These are phyloP conservation scores for Tetragnatha montana DNA, from an alignment of 2,888 invertebrate genomes.

Conservation along the genomic window DNA sequence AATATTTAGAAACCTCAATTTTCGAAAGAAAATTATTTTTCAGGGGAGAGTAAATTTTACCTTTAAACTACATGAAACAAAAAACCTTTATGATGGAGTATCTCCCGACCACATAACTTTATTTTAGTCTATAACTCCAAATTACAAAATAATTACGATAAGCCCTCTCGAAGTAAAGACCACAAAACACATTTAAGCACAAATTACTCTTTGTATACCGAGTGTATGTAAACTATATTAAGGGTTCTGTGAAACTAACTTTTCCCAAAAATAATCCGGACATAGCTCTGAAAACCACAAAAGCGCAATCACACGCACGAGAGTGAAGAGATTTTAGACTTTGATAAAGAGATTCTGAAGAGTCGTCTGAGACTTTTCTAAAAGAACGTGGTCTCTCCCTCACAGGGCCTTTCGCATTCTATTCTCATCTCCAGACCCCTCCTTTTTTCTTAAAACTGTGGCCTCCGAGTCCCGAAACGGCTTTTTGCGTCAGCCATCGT, in stretches of 20 bases:
- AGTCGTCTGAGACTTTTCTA: background rate
- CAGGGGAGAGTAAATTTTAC: too few relatives aligned
- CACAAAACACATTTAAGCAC: too few relatives aligned
- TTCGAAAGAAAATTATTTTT: too few relatives aligned
- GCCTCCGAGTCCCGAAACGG: background rate
- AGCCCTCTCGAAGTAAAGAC: too few relatives aligned
- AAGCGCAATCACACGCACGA: background rate
- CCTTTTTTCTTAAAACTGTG: background rate
- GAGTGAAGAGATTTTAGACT: background rate
- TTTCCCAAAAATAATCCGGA: background rate
- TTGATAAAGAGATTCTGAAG: background rate
- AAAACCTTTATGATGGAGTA: too few relatives aligned
- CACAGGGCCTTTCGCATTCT: background rate
- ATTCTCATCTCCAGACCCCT: slow-evolving; percentile 9
- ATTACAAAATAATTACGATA: too few relatives aligned
- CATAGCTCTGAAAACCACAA: background rate
- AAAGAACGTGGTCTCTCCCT: background rate
- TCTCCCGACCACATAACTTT: too few relatives aligned
- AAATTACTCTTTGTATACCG: too few relatives aligned
- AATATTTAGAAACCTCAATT: too few relatives aligned
- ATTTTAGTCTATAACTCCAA: too few relatives aligned
- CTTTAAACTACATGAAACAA: too few relatives aligned
- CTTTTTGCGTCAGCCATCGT: slow-evolving; percentile 1
- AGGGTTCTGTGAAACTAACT: background rate
- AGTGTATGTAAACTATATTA: too few relatives aligned